A percentile compares a stretch with the other conserved stretches of the same genome.
These are phyloP conservation scores for Cranoglanis bouderius DNA, from an alignment of 2,113 vertebrate species.

Conservation along the genomic window DNA sequence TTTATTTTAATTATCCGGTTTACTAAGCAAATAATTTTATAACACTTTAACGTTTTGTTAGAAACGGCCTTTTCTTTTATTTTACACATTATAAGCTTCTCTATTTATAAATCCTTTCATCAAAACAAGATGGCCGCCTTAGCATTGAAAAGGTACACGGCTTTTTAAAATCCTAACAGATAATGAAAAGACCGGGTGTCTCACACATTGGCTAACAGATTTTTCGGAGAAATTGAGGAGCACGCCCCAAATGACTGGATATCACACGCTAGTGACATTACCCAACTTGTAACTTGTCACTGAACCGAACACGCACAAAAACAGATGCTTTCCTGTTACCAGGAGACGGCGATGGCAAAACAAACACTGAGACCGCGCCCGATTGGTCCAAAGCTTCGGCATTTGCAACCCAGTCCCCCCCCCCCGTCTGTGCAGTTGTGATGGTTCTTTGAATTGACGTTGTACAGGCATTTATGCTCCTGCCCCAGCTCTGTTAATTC, in stretches of 20 bases:
- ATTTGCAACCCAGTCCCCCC: not conserved
- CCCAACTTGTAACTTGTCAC: conserved; percentile 10
- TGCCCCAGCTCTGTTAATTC: not conserved
- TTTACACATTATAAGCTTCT: not conserved
- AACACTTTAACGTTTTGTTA: too few species aligned
- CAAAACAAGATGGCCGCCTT: not conserved
- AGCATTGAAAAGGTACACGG: not conserved
- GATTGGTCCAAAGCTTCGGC: conserved; percentile 14
- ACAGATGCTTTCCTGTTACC: conserved; percentile 18
- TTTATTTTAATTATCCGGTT: not conserved
- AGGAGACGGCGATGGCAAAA: not conserved
- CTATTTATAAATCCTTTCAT: not conserved
- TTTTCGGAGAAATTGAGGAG: not conserved
- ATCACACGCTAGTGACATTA: conserved; percentile 6
- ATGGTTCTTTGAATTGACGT: not conserved
- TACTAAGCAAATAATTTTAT: too few species aligned
- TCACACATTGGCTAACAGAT: not conserved
- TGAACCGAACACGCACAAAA: conserved; percentile 3
- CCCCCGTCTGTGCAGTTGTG: too few species aligned
- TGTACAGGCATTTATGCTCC: conserved; percentile 1
- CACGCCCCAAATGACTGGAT: not conserved
- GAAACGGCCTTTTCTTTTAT: not conserved
- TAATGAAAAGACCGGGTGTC: not conserved
- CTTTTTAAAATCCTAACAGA: not conserved
- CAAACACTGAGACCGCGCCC: not conserved